Base-by-base conservation (phyloP, 2,113 vertebrate species). In the Cariama cristata region DNA sequence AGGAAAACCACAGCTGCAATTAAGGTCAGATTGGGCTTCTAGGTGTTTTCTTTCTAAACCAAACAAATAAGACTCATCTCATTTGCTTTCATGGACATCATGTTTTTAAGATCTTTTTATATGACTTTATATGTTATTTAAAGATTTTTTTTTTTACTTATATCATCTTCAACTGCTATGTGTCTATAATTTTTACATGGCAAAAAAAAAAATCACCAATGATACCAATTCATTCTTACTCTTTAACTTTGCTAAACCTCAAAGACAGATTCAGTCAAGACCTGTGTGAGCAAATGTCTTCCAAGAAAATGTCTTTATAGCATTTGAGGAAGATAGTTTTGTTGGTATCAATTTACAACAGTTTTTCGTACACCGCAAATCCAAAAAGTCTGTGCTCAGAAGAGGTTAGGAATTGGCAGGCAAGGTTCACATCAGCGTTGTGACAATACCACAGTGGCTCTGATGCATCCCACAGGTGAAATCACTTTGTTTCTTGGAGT, bases 31-130 rank as follows among this genome's bases (percentile, higher is more conserved):
- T 27, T 63, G 2, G 53, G 17, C 69, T 94, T 79, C 79, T 49
- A 74, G 20, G n/a, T 82, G 12, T 92, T 93, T 94, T 92, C 71
- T 79, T 95, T 91, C 49, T 82, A 79, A 96, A 90, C 32, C 44
- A 63, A 90, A 72, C 28, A 88, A 77, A 52, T 19, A 69, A 88
- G 12, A 27, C 82, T 13, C 40, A 93, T 63, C 32, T 90, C 49
- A 81, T 74, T 60, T 85, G 55, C 35, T 73, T 95, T 74, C 45
- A 80, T 5, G 28, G 49, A 32, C 19, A 79, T 38, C 13, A 67
- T 68, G 47, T 30, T 72, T 93, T 85, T n/a, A 76, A 59, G 33
- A 49, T 73, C 4, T 68, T 83, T 92, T 86, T 33, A 56, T 68
- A 33, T 24, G 19, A 56, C 12, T 96, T 52, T 15, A 12, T 44